Evolutionary conservation across 2,888 invertebrate species (phyloP).

Genomic region (Sceliomorpha sp.): DNA sequence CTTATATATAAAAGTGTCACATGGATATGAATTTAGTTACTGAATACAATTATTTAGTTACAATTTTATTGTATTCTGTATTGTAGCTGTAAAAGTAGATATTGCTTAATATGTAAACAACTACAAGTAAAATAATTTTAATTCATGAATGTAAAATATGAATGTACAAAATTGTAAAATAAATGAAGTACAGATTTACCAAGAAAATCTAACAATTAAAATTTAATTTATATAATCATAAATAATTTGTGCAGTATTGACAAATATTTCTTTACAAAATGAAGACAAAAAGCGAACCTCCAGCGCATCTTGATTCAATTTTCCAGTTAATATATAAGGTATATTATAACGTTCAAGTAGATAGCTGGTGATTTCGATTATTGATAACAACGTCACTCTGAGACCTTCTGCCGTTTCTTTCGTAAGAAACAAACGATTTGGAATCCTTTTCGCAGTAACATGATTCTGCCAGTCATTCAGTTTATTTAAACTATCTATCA

Average conservation of each 20-base stretch:
- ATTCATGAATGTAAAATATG: no score
- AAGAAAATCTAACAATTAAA: no score
- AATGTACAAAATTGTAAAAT: no score
- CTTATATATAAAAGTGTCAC: no score
- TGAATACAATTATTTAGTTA: no score
- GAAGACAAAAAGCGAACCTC: conserved; percentile 9
- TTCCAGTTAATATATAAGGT: conserved; percentile 8
- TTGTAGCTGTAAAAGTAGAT: no score
- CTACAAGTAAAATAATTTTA: no score
- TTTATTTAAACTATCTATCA: conserved; percentile 13
- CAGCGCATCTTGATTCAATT: conserved; percentile 33
- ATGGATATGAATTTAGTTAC: no score
- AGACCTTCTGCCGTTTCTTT: conserved; percentile 13
- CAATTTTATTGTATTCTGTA: no score
- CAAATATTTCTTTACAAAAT: conserved; percentile 7
- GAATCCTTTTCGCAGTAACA: not conserved
- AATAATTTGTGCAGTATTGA: not conserved
- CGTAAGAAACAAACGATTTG: conserved; percentile 6
- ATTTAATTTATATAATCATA: no score
- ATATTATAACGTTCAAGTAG: conserved; percentile 5
- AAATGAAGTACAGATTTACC: no score
- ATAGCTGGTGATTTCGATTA: conserved; percentile 1
- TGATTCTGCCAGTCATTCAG: conserved; percentile 21
- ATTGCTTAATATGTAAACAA: no score
- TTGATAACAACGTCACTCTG: conserved; percentile 14